phyloP scores from a whole-genome alignment of 2,797 vertebrate genomes.

The Gallinago solitaria region DNA sequence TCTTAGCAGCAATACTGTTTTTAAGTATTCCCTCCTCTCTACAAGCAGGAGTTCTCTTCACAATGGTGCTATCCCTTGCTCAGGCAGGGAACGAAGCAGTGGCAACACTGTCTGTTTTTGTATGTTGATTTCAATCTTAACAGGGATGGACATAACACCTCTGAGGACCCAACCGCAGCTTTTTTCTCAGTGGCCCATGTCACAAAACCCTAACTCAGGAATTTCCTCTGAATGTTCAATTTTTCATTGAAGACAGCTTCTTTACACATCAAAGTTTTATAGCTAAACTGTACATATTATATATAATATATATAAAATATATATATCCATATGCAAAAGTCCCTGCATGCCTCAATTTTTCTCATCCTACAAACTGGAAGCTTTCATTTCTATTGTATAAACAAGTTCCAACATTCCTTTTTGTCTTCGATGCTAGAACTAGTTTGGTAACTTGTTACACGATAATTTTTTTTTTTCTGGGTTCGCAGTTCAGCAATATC shows the following conservation, averaged over 20 bases:
- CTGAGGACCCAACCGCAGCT: slow-evolving; percentile 93
- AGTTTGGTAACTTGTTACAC: slow-evolving; percentile 82
- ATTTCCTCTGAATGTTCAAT: slow-evolving; percentile 99
- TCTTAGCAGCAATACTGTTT: slow-evolving; percentile 99
- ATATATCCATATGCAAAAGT: slow-evolving; percentile 96
- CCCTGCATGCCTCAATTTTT: slow-evolving; percentile 90
- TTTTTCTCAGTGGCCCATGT: slow-evolving; percentile 92
- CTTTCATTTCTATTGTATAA: slow-evolving; percentile 85
- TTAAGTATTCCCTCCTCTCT: slow-evolving; percentile 90
- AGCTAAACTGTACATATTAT: slow-evolving; percentile 91
- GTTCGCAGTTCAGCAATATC: slow-evolving; percentile 88
- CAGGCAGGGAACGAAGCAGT: slow-evolving; percentile 84
- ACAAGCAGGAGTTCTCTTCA: slow-evolving; percentile 88
- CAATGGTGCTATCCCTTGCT: slow-evolving; percentile 94
- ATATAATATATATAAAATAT: slow-evolving; percentile 85
- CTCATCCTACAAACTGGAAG: slow-evolving; percentile 89
- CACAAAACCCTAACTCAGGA: slow-evolving; percentile 99
- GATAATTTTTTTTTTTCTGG: slow-evolving; percentile 49
- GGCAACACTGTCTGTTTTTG: slow-evolving; percentile 85
- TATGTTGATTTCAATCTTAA: slow-evolving; percentile 87
- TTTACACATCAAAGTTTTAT: slow-evolving; percentile 90
- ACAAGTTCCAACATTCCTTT: slow-evolving; percentile 94
- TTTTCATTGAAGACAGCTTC: slow-evolving; percentile 92
- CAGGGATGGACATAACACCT: slow-evolving; percentile 90
- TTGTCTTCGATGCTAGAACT: slow-evolving; percentile 89